Base-by-base conservation (phyloP, 1,140 invertebrate genomes). In the Caenorhabditis inopinata region DNA sequence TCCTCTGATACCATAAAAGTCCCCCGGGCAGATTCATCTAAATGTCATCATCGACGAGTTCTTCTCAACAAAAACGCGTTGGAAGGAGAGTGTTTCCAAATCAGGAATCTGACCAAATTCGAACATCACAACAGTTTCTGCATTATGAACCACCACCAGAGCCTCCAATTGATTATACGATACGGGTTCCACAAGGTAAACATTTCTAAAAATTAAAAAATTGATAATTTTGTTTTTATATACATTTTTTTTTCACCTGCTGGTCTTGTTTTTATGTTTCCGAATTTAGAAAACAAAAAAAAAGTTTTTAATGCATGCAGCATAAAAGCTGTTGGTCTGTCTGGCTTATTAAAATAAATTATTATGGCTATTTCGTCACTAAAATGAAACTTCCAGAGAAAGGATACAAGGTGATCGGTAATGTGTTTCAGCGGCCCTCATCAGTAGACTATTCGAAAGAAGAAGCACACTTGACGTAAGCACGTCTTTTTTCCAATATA, bases 401-500 rank as follows among this genome's bases (percentile, higher is more conserved):
- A 38, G 58, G 38, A 12, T 68, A 68, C 32, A 68, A 68, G 38
- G 58, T 68, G 5, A 68, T 68, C 27, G 58, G 58, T 68, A 32
- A 68, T 32, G 58, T 68, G 2, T 68, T 68, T 21, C 58, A 68
- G 11, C 58, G 58, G 9, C 58, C 58, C n/a, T 68, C 58, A 21
- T 68, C 58, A 38, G 58, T 68, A n/a, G 58, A 68, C 58, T 68
- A 68, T 21, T 68, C 58, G 7, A 68, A 68, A 21, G 58, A 68
- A 21, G 58, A 68, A 68, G 32, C 58, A 32, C 58, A 68, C 21
- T 21, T 68, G 58, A 68, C 58, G 58, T 68, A 42, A 38, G 58
- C 32, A 68, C 23, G 18, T 21, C 38, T 42, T 7, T 7, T 42
- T 42, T 42, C 14, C 5, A 5, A 42, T 14, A 42, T 68, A 4